phyloP scores from a whole-genome alignment of 2,888 invertebrate species.

The Ellobium chinense region DNA sequence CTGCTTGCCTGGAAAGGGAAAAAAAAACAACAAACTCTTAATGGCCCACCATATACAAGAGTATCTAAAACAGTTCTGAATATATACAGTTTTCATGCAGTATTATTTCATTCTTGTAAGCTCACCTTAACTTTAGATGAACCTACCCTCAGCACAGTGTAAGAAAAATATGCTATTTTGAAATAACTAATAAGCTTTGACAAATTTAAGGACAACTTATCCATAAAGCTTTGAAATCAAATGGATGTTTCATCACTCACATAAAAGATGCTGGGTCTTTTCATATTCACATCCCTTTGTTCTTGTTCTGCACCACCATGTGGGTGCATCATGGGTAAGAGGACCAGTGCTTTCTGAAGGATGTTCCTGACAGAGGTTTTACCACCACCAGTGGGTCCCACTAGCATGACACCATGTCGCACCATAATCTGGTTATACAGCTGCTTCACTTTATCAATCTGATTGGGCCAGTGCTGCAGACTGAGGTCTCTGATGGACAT shows the following conservation, averaged over 20 bases:
- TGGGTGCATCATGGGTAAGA: constrained; percentile 68
- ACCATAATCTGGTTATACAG: constrained; percentile 78
- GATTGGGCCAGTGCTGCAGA: constrained; percentile 76
- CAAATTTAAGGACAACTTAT: no score
- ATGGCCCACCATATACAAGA: no score
- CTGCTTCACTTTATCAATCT: constrained; percentile 78
- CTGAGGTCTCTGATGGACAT: constrained; percentile 75
- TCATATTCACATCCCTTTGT: constrained; percentile 19
- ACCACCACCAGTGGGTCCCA: constrained; percentile 78
- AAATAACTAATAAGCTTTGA: no score
- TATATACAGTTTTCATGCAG: no score
- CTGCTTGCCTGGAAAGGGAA: constrained; percentile 60
- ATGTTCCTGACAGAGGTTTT: constrained; percentile 77
- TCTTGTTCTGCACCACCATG: constrained; percentile 10
- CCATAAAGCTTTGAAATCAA: no score
- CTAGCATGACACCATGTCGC: constrained; percentile 78
- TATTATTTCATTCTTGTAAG: no score
- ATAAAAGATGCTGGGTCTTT: constrained; percentile 38
- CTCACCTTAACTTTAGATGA: no score
- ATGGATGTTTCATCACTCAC: constrained; percentile 33
- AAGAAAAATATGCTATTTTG: no score
- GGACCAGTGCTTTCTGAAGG: constrained; percentile 76
- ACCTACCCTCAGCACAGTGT: no score
- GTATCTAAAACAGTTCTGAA: no score
- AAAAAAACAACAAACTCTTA: not conserved